Evolutionary conservation across 2,113 vertebrate genomes (phyloP).

Genomic region (Channa argus): DNA sequence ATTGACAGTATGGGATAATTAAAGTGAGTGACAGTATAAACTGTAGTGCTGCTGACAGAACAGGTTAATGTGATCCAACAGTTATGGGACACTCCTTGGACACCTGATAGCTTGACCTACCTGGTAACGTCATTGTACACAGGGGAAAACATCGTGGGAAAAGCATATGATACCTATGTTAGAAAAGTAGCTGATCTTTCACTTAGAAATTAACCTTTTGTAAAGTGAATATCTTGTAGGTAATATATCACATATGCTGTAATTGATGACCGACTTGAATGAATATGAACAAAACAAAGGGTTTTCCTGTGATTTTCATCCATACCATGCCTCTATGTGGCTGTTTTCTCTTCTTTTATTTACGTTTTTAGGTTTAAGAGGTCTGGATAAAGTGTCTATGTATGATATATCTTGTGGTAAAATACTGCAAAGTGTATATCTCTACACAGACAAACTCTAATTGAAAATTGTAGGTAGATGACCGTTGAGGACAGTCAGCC

Average conservation of each 20-base stretch:
- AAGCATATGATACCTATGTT: constrained; percentile 43
- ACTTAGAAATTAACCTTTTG: constrained; percentile 64
- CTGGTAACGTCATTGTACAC: constrained; percentile 25
- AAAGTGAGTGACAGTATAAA: not conserved
- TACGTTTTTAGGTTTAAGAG: not conserved
- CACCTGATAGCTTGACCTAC: constrained; percentile 50
- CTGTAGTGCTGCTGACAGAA: not conserved
- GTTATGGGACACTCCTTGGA: constrained; percentile 47
- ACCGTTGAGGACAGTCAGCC: too few species aligned
- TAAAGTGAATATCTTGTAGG: constrained; percentile 49
- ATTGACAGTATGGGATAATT: not conserved
- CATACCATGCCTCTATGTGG: not conserved
- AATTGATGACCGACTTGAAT: constrained; percentile 41
- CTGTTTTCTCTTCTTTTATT: constrained; percentile 3
- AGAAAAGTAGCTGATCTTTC: constrained; percentile 43
- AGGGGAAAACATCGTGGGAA: constrained; percentile 61
- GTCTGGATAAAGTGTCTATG: not conserved
- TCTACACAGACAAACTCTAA: too few species aligned
- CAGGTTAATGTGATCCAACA: constrained; percentile 38
- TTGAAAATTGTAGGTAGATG: too few species aligned
- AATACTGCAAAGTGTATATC: too few species aligned
- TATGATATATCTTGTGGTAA: too few species aligned
- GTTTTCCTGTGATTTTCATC: constrained; percentile 34
- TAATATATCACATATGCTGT: constrained; percentile 51
- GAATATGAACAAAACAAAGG: constrained; percentile 45